A percentile compares a stretch with the other conserved stretches of the same genome.
These are phyloP conservation scores for Tribolium madens DNA, from an alignment of 1,140 invertebrate species.

Conservation along the genomic window DNA sequence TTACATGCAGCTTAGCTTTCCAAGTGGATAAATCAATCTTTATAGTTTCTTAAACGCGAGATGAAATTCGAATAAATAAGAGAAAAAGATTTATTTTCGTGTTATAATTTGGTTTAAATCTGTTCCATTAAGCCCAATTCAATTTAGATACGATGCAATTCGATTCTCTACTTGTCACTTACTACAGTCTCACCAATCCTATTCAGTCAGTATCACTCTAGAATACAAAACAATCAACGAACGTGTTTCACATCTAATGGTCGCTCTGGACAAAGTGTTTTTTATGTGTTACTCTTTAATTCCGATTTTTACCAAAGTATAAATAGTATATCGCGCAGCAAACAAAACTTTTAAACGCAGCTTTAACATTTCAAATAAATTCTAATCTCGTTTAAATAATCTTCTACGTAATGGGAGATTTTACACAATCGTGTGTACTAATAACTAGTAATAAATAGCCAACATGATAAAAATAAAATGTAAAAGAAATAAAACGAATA, in stretches of 20 bases:
- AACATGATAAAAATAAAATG: too few relatives aligned
- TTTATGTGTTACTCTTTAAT: too few relatives aligned
- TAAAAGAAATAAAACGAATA: too few relatives aligned
- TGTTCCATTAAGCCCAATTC: slow-evolving; percentile 14
- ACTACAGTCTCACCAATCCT: slow-evolving; percentile 15
- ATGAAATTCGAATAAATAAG: not conserved
- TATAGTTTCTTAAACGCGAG: not conserved
- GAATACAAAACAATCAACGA: slow-evolving; percentile 15
- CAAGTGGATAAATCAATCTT: not conserved
- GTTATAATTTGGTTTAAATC: slow-evolving; percentile 30
- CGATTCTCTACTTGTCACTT: slow-evolving; percentile 14
- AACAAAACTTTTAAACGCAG: too few relatives aligned
- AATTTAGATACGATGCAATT: slow-evolving; percentile 25
- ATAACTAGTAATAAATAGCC: too few relatives aligned
- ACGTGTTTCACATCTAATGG: slow-evolving; percentile 2
- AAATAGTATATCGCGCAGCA: too few relatives aligned
- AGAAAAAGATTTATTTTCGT: not conserved
- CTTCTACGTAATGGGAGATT: too few relatives aligned
- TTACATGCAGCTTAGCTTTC: not conserved
- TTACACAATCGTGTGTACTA: too few relatives aligned
- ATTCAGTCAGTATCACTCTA: not conserved
- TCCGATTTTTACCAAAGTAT: too few relatives aligned
- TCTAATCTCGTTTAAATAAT: too few relatives aligned
- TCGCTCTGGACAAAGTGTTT: too few relatives aligned
- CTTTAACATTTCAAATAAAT: too few relatives aligned